These are phyloP conservation scores for Trichomycterus rosablanca DNA, from an alignment of 2,113 vertebrate species.

Conservation along the genomic window DNA sequence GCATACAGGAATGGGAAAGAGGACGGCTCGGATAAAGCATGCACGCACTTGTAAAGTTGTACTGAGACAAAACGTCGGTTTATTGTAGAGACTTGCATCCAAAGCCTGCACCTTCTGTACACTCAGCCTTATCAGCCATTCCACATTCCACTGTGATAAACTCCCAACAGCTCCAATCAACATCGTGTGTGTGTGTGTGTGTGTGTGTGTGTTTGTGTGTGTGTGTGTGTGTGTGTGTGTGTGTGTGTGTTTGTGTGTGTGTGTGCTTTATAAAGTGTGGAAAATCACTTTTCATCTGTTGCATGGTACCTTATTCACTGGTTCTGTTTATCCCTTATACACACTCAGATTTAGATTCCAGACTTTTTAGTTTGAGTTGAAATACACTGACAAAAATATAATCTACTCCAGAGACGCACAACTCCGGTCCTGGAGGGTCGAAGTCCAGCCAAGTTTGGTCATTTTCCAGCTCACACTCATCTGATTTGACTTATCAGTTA, in stretches of 20 bases:
- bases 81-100: constrained; percentile 13
- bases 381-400: neutral
- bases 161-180: constrained; percentile 25
- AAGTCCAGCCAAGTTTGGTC: too few relatives aligned
- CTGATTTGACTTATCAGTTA: too few relatives aligned
- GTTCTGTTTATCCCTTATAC: constrained; percentile 11
- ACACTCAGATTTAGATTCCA: neutral
- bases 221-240: too few relatives aligned
- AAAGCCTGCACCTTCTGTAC: constrained; percentile 11
- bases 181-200: constrained; percentile 7
- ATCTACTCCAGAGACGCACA: neutral
- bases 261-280: neutral
- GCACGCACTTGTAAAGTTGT: constrained; percentile 2
- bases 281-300: constrained; percentile 20
- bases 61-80: constrained; percentile 6
- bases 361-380: neutral
- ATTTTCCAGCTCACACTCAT: too few relatives aligned
- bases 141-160: constrained; percentile 26
- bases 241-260: too few relatives aligned
- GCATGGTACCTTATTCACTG: neutral
- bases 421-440: too few relatives aligned
- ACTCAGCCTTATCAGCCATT: constrained; percentile 21
- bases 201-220: too few relatives aligned
- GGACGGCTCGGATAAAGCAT: neutral
- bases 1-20: too few relatives aligned